Base-by-base conservation (phyloP, 2,888 invertebrate genomes). In the Oligia latruncula region DNA sequence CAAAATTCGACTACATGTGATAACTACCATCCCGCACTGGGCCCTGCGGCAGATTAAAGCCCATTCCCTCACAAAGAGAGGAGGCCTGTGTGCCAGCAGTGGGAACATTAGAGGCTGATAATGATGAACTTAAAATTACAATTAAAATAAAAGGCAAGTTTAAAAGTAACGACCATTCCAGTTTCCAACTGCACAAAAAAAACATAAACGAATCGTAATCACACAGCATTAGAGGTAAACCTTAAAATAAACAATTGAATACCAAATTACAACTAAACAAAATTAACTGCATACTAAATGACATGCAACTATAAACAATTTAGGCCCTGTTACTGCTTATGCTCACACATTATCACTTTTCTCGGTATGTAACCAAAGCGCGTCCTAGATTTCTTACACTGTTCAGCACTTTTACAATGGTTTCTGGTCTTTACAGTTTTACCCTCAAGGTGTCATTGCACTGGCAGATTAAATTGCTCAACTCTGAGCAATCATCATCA, bases 301-400 rank as follows among this genome's bases (percentile, higher is more conserved):
- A 52, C 71, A 71, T 60, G 64, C 23, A 68, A 70, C 29, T 68
- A 49, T 87, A 72, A 85, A 81, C 75, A 82, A 80, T 88, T 81
- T 55, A 64, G 72, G 72, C 55, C 64, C 35, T 66, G 80, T 78
- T 81, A 83, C 74, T 77, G 79, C 46, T n/a, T 77, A 46, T 78
- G 46, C 46, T 67, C 58, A 64, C 71, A 82, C 77, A 64, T 76
- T 90, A 89, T 84, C 75, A 78, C 86, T 76, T 80, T 89, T 85
- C 86, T 85, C 64, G 65, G 80, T 83, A 86, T 71, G 23, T 76
- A 75, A 80, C 73, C 77, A 49, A 87, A 77, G 81, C 62, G 43
- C 76, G 88, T 87, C 82, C 89, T 87, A 89, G 84, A 89, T 89
- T 90, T 66, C 40, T 23, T 78, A 72, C 23, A 65, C 13, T 23